Conservation (phyloP, 2,797 vertebrate species). For the Poecilia picta region DNA sequence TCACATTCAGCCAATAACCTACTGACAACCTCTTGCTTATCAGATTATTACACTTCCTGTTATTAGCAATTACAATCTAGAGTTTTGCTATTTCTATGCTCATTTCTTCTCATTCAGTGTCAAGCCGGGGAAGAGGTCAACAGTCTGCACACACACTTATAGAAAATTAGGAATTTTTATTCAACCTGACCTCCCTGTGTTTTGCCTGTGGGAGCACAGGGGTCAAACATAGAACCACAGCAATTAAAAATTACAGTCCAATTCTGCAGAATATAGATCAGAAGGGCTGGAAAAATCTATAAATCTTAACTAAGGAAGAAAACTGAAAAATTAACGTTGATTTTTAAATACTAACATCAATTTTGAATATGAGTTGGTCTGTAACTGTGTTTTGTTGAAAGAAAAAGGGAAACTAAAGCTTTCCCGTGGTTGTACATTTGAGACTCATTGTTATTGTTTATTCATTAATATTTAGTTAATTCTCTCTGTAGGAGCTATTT, state of each 20-base stretch:
- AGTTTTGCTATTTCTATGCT: neutral
- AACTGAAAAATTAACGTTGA: neutral
- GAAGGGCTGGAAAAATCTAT: neutral
- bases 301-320: neutral
- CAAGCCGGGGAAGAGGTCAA: neutral
- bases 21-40: neutral
- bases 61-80: neutral
- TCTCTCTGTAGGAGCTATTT: too few relatives aligned
- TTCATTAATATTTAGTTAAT: neutral
- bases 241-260: neutral
- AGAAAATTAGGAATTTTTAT: neutral
- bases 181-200: neutral
- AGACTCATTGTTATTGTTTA: neutral
- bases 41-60: neutral
- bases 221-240: neutral
- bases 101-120: neutral
- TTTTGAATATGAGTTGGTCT: neutral
- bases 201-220: neutral
- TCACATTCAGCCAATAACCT: neutral
- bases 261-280: neutral
- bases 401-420: neutral
- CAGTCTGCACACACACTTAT: neutral
- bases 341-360: neutral
- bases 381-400: neutral
- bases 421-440: neutral